Percentiles rank a stretch among this genome's conserved stretches.
These are phyloP conservation scores for Leptopilina boulardi DNA, from an alignment of 1,140 invertebrate species.

Conservation along the genomic window DNA sequence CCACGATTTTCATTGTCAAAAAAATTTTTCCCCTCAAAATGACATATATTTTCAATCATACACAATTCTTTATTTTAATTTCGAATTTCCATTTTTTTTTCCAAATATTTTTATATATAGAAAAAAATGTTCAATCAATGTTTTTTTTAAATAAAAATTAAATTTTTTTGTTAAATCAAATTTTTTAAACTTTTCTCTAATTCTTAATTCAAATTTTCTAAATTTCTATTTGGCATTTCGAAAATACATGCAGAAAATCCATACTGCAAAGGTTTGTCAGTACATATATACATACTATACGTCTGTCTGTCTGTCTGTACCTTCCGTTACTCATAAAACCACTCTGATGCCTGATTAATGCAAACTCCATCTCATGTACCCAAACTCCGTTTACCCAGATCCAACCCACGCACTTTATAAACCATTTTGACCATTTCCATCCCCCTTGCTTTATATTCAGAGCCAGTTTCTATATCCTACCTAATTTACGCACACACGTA, in stretches of 20 bases:
- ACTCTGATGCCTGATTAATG: slow-evolving; percentile 27
- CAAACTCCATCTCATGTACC: slow-evolving; percentile 28
- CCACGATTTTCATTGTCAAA: not conserved
- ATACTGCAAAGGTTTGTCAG: slow-evolving; percentile 7
- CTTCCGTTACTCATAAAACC: slow-evolving; percentile 32
- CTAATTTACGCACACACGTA: slow-evolving; percentile 20
- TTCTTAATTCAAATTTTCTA: not conserved
- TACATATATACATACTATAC: no score
- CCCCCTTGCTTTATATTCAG: slow-evolving; percentile 19
- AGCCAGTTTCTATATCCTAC: slow-evolving; percentile 11
- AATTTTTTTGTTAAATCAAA: no score
- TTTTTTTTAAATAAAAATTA: no score
- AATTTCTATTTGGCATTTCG: no score
- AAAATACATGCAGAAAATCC: slow-evolving; percentile 24
- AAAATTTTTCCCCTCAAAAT: not conserved
- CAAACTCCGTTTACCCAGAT: slow-evolving; percentile 29
- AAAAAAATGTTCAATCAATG: no score
- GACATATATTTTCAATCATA: no score
- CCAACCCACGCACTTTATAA: slow-evolving; percentile 32
- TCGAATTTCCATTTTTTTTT: no score
- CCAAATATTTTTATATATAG: no score
- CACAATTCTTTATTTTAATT: no score
- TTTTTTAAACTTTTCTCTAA: not conserved
- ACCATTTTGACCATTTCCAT: slow-evolving; percentile 32
- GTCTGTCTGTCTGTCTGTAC: slow-evolving; percentile 16